These are phyloP conservation scores for Chelidonichthys spinosus DNA, from an alignment of 2,797 vertebrate species.

Conservation along the genomic window DNA sequence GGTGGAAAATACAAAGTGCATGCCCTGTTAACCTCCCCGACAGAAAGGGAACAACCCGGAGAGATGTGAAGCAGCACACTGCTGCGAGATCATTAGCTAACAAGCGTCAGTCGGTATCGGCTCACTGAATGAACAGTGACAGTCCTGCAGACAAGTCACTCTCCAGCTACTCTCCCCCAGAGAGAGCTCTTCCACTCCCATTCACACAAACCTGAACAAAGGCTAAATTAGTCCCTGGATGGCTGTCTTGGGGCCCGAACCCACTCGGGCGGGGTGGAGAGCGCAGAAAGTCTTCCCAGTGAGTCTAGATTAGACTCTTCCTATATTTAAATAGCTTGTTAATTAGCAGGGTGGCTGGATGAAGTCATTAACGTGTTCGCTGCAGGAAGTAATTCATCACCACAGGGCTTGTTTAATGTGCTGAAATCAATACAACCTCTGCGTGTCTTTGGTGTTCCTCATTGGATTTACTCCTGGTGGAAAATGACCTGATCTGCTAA, in stretches of 20 bases:
- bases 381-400: constrained; percentile 61
- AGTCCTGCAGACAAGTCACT: constrained; percentile 47
- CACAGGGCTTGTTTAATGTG: constrained; percentile 29
- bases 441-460: constrained; percentile 22
- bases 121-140: constrained; percentile 58
- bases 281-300: constrained; percentile 56
- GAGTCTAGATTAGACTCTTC: constrained; percentile 53
- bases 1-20: not conserved
- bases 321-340: constrained; percentile 46
- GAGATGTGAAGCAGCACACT: constrained; percentile 53
- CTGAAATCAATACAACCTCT: constrained; percentile 47
- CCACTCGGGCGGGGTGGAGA: constrained; percentile 29
- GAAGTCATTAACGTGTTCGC: constrained; percentile 55
- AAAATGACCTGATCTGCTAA: constrained; percentile 6
- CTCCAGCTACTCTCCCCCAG: constrained; percentile 54
- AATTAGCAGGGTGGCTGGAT: constrained; percentile 60
- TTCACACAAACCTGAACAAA: constrained; percentile 68
- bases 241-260: constrained; percentile 33
- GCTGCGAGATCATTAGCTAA: constrained; percentile 66
- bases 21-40: not conserved
- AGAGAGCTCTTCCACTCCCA: constrained; percentile 50
- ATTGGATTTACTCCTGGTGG: constrained; percentile 21
- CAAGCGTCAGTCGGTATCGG: constrained; percentile 37
- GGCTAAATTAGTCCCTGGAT: constrained; percentile 66
- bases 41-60: constrained; percentile 30